Base-by-base conservation (phyloP, 2,888 invertebrate genomes). In the Spodoptera exigua region DNA sequence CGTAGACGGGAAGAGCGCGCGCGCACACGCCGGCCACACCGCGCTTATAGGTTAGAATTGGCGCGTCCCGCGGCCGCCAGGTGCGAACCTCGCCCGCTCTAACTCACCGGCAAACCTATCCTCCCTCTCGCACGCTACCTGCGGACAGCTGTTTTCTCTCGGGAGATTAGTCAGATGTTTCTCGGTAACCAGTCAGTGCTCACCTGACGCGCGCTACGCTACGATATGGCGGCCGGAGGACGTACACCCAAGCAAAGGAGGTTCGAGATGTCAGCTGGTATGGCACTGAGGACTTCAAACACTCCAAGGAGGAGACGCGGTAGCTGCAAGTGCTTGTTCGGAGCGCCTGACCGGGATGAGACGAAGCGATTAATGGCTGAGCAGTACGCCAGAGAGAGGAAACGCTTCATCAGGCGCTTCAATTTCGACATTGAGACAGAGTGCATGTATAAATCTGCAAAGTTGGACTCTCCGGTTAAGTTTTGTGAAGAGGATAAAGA, bases 251-350 rank as follows among this genome's bases (percentile, higher is more conserved):
- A 93, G 74, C 93, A 93, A 83, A 88, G 92, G 77, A 90, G 90
- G 74, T 87, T 89, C 69, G 93, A 93, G 53, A 87, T 93, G 71
- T 85, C 90, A 47, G 78, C 85, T 3, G 88, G 87, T 47, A 89
- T 92, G 89, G 90, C 89, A 9, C 63, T 91, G 59, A 90, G 93
- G 68, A 79, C 84, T 4, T 81, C 83, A n/a, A 92, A 91, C 59
- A 87, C 89, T 2, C 89, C 91, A 11, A 88, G 94, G 55, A 86
- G 93, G 63, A 85, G 92, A 35, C 88, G 94, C 3, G 91, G 93
- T 48, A 91, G 92, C 78, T 94, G 94, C 86, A 95, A 94, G 81
- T 96, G 96, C 78, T 84, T 96, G 2, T 96, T 96, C 75, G 96
- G 96, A 9, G 92, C 93, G 1, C 95, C 96, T 11, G 95, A 95